Evolutionary conservation across 2,888 invertebrate genomes (phyloP).

Genomic region (Leptarthrus brevirostris): DNA sequence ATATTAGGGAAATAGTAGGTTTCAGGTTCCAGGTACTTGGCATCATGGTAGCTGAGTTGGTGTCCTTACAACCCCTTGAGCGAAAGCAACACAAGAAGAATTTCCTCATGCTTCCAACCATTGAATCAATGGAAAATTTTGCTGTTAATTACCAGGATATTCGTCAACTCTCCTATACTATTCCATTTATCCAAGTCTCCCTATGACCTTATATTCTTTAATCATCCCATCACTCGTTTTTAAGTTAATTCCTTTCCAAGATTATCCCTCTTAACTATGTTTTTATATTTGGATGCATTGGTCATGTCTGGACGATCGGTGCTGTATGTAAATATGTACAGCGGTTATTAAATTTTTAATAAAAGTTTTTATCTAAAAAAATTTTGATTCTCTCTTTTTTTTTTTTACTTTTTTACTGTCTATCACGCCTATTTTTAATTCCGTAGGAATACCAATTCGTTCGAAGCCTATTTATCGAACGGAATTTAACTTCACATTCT

Average conservation of each 20-base stretch:
- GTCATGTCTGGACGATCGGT: slow-evolving; percentile 8
- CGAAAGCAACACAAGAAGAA: neutral
- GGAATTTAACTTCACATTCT: no score
- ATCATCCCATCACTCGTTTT: neutral
- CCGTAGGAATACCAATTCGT: no score
- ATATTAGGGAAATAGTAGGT: slow-evolving; percentile 31
- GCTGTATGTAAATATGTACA: slow-evolving; percentile 33
- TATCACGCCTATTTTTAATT: no score
- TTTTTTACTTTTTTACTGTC: no score
- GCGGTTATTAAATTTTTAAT: slow-evolving; percentile 14
- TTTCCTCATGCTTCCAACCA: neutral
- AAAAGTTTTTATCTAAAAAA: slow-evolving; percentile 13
- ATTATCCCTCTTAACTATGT: slow-evolving; percentile 6
- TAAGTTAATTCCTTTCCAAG: slow-evolving; percentile 31
- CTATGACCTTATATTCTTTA: neutral
- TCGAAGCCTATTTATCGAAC: no score
- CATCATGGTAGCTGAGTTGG: neutral
- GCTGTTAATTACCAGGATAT: slow-evolving; percentile 2
- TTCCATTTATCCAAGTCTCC: slow-evolving; percentile 17
- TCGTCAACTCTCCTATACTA: slow-evolving; percentile 2
- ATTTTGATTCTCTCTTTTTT: no score
- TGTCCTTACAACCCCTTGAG: no score
- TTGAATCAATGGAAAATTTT: neutral
- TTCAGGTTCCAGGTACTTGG: slow-evolving; percentile 25
- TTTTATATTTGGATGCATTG: slow-evolving; percentile 12